A percentile compares a stretch with the other conserved stretches of the same genome.
These are phyloP conservation scores for Ahaetulla prasina DNA, from an alignment of 2,113 vertebrate species.

Conservation along the genomic window DNA sequence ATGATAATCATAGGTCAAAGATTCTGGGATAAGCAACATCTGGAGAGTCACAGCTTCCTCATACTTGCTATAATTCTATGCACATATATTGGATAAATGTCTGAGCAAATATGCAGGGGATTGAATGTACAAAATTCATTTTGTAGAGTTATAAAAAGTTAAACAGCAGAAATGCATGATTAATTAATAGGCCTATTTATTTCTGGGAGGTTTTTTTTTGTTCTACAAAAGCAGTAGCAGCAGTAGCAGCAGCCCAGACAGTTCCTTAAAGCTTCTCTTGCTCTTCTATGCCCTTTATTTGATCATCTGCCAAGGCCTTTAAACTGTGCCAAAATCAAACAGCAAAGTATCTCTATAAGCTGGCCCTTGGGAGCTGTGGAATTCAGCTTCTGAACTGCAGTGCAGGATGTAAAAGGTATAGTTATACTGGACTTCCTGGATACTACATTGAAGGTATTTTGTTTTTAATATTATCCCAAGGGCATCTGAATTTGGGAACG, in stretches of 20 bases:
- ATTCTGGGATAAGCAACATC: not conserved
- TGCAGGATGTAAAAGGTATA: constrained; percentile 51
- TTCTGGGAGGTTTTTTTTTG: constrained; percentile 32
- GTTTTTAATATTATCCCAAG: constrained; percentile 40
- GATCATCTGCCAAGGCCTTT: constrained; percentile 66
- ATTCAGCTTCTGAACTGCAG: constrained; percentile 59
- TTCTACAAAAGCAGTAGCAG: constrained; percentile 42
- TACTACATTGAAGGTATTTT: constrained; percentile 32
- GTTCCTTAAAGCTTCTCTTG: constrained; percentile 70
- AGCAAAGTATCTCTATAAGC: constrained; percentile 60
- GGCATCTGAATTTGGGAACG: constrained; percentile 42
- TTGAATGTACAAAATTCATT: constrained; percentile 23
- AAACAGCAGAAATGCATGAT: constrained; percentile 23
- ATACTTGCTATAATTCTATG: not conserved
- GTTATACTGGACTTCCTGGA: constrained; percentile 53
- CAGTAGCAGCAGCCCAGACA: constrained; percentile 64
- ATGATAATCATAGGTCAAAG: not conserved
- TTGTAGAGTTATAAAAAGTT: constrained; percentile 27
- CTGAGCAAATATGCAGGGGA: not conserved
- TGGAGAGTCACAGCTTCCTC: not conserved
- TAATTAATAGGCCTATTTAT: constrained; percentile 19
- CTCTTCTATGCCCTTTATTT: constrained; percentile 67
- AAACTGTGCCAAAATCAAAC: constrained; percentile 72
- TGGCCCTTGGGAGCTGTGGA: constrained; percentile 60
- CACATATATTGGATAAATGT: not conserved